Conservation (phyloP, 2,113 vertebrate genomes). For the Glaucomys volans region DNA sequence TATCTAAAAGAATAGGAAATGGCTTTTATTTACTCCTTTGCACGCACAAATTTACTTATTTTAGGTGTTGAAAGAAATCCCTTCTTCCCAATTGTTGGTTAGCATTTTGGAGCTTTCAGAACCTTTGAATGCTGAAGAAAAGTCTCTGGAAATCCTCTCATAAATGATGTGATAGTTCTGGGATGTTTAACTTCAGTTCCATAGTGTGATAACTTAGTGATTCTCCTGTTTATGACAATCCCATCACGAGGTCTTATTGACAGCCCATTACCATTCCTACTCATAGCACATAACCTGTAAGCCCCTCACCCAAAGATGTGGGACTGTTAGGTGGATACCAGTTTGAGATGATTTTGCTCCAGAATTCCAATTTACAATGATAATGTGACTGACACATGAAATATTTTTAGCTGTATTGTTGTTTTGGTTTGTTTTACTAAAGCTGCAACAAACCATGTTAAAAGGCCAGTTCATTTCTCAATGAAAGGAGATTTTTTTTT, state of each 20-base stretch:
- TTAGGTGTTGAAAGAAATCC: not conserved
- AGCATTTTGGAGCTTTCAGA: not conserved
- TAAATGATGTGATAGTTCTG: not conserved
- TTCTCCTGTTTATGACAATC: not conserved
- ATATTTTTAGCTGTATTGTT: not conserved
- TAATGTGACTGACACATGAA: not conserved
- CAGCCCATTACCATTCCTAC: not conserved
- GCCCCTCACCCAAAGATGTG: not conserved
- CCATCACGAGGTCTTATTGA: not conserved
- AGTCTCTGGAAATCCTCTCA: not conserved
- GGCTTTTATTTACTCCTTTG: not conserved
- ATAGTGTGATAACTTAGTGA: not conserved
- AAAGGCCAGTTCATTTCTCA: not conserved
- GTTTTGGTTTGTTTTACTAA: not conserved
- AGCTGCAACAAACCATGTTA: not conserved
- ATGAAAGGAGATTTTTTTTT: not conserved
- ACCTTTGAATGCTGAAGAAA: slow-evolving; percentile 37
- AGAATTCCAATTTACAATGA: slow-evolving; percentile 2
- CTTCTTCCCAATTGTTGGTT: not conserved
- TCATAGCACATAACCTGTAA: not conserved
- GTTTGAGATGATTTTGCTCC: not conserved
- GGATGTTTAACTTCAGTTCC: not conserved
- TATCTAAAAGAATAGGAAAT: slow-evolving; percentile 26
- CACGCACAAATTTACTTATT: not conserved
- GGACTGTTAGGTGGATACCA: not conserved